Base-by-base conservation (phyloP, 2,797 vertebrate species). In the Paguma larvata region DNA sequence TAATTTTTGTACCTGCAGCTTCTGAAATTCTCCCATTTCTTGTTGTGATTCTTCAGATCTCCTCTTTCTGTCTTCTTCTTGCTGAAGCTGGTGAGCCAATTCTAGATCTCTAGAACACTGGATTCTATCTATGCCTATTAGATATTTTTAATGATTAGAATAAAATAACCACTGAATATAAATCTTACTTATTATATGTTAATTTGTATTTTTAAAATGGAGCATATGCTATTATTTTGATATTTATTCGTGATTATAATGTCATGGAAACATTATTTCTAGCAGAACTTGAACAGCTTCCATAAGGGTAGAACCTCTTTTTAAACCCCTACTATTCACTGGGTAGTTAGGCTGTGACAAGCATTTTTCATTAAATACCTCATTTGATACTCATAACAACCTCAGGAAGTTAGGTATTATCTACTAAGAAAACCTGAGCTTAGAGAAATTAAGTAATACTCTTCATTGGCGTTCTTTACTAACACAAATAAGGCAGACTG, bases 11-110 rank as follows among this genome's bases (percentile, higher is more conserved):
- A 99, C 99, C 99, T 99, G 99, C 34, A 99, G 98, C 97, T 99
- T 99, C 97, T 99, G 98, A 98, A 99, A 99, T 94, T 99, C 99
- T 91, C 99, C 98, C 68, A 75, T 98, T 97, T 99, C 99, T 98
- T 85, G 96, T 85, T 91, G 98, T 70, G 98, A 98, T 93, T 99
- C 99, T 91, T 98, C 98, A 87, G 96, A 98, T 96, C 97, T 99
- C 94, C 97, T 98, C 79, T 89, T 63, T 73, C 95, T 93, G 56
- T 99, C 98, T 98, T 99, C 99, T 97, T 99, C 99, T 73, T 96
- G 97, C 67, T 99, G 99, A 77, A 99, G 99, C 53, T 41, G 98
- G 1, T 98, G 98, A 97, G 99, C 99, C 97, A 99, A 97, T 83
- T 98, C 97, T 30, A 98, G 92, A 93, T 99, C 99, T 97, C 92